Evolutionary conservation across 2,113 vertebrate genomes (phyloP).

Genomic region (Solea solea): DNA sequence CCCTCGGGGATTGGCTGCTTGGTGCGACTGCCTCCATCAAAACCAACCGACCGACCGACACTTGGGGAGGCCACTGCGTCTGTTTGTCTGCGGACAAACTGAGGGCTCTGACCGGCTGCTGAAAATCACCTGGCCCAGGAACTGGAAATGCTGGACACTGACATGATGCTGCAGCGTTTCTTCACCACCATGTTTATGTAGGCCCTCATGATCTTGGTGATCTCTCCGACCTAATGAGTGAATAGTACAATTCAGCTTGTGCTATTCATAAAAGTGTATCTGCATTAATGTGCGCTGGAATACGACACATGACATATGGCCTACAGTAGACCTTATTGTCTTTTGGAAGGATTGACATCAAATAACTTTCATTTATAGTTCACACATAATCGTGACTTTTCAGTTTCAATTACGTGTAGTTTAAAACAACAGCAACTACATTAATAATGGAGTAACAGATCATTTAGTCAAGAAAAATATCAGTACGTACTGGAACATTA

Average conservation of each 20-base stretch:
- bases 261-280: neutral
- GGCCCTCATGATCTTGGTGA: constrained; percentile 94
- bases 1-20: constrained; percentile 31
- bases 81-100: constrained; percentile 31
- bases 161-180: constrained; percentile 92
- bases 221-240: constrained; percentile 85
- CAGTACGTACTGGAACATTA: too few relatives aligned
- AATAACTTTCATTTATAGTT: too few relatives aligned
- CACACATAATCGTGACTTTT: too few relatives aligned
- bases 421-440: neutral
- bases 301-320: too few relatives aligned
- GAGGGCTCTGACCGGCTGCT: constrained; percentile 39
- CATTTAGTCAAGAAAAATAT: too few relatives aligned
- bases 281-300: neutral
- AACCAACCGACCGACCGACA: constrained; percentile 25
- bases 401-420: neutral
- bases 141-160: constrained; percentile 84
- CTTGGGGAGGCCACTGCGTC: neutral
- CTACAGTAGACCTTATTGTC: too few relatives aligned
- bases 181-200: constrained; percentile 96
- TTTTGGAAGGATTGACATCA: too few relatives aligned
- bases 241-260: neutral
- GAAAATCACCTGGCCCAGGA: constrained; percentile 87
- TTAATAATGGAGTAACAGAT: too few relatives aligned
- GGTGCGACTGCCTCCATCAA: constrained; percentile 41